A percentile compares a stretch with the other conserved stretches of the same genome.
These are phyloP conservation scores for Pararge aegeria DNA, from an alignment of 1,140 invertebrate genomes.

Conservation along the genomic window DNA sequence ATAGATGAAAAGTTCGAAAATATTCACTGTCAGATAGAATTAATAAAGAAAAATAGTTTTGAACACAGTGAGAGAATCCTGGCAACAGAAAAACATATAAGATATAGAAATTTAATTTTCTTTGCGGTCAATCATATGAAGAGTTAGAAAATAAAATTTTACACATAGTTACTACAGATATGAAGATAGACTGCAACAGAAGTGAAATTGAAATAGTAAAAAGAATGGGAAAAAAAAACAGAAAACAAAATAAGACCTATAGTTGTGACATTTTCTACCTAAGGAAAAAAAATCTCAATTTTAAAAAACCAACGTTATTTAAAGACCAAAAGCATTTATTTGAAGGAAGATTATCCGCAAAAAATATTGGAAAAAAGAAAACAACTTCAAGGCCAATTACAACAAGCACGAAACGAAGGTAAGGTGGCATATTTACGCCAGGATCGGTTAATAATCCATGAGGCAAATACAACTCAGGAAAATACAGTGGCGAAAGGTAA, in stretches of 20 bases:
- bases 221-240: conserved; percentile 38
- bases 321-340: conserved; percentile 9
- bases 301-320: conserved; percentile 15
- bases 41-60: neutral
- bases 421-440: neutral
- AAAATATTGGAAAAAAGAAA: neutral
- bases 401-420: neutral
- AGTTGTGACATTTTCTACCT: conserved; percentile 11
- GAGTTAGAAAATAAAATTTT: conserved; percentile 34
- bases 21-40: neutral
- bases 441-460: neutral
- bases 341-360: conserved; percentile 22
- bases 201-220: conserved; percentile 37
- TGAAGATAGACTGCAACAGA: conserved; percentile 35
- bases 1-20: neutral
- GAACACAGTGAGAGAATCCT: neutral
- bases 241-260: conserved; percentile 28
- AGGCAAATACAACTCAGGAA: neutral
- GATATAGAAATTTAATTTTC: conserved; percentile 39
- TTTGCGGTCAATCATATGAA: conserved; percentile 36
- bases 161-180: conserved; percentile 33
- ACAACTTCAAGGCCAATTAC: neutral
- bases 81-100: conserved; percentile 29
- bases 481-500: neutral
- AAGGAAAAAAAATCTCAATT: conserved; percentile 10